Base-by-base conservation (phyloP, 2,888 invertebrate species). In the Platycnemis pennipes region DNA sequence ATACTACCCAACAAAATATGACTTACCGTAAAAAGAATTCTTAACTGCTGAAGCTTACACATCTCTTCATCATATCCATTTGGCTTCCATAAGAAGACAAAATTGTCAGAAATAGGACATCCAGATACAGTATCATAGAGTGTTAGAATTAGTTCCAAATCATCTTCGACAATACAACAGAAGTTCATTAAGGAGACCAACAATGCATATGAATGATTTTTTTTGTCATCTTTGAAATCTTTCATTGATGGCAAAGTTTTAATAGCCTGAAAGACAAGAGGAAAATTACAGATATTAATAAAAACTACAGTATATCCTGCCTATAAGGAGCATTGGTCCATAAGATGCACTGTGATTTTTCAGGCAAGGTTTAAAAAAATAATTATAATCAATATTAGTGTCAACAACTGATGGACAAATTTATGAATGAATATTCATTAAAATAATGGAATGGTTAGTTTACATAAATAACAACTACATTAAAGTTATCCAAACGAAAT, bases 101-200 rank as follows among this genome's bases (percentile, higher is more conserved):
- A 98, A 96, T 98, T 99, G 96, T 99, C 99, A 22, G 99, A 99
- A 94, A 99, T 98, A 94, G 98, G 98, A 95, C 97, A 97, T 95
- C 97, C 97, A 94, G 98, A 98, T 95, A 97, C 97, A 13, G 98
- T 98, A 96, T 99, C 99, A 96, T 99, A 99, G 31, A 99, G 97
- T 3, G 98, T 98, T 96, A 99, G 97, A 69, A 99, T 97, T 91
- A 99, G 97, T 96, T 99, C 99, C 0, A 98, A 98, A 95, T 98
- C 98, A 96, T 99, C 99, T 88, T 97, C 97, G 97, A 99, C 98
- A 96, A 98, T 98, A 96, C 98, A 99, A 89, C 99, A 98, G 96
- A 99, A 99, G 97, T 99, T 99, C 96, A 98, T 98, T 26, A 99
- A 98, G 94, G 98, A 98, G 69, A 99, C 98, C 95, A 98, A 98